phyloP scores from a whole-genome alignment of 2,113 vertebrate species.

The Varanus salvator region DNA sequence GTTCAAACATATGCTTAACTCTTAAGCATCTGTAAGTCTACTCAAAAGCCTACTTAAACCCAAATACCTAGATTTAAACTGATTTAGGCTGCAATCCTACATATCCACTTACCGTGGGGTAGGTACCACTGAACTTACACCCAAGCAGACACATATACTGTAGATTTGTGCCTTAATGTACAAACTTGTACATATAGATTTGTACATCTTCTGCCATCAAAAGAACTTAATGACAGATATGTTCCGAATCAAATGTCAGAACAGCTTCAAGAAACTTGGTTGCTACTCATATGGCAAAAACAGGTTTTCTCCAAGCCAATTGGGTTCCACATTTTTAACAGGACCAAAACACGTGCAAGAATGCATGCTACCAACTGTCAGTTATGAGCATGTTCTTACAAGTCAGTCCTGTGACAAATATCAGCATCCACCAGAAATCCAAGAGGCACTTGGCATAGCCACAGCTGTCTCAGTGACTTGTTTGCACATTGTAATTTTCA shows the following conservation, averaged over 20 bases:
- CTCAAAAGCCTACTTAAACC: not conserved
- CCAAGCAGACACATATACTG: too few species aligned
- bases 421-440: not conserved
- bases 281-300: not conserved
- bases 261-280: not conserved
- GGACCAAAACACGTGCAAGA: not conserved
- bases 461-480: not conserved
- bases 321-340: not conserved
- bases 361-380: not conserved
- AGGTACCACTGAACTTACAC: too few species aligned
- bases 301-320: not conserved
- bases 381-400: not conserved
- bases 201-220: not conserved
- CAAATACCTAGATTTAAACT: not conserved
- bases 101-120: too few species aligned
- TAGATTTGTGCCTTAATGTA: too few species aligned
- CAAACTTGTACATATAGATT: too few species aligned
- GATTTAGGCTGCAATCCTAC: too few species aligned
- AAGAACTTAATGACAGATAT: not conserved
- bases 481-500: not conserved
- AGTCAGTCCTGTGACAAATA: not conserved
- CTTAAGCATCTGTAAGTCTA: not conserved
- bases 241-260: not conserved
- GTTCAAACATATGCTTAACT: not conserved
- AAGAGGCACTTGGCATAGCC: not conserved